These are phyloP conservation scores for Abscondita cerata DNA, from an alignment of 2,888 invertebrate species.

Conservation along the genomic window DNA sequence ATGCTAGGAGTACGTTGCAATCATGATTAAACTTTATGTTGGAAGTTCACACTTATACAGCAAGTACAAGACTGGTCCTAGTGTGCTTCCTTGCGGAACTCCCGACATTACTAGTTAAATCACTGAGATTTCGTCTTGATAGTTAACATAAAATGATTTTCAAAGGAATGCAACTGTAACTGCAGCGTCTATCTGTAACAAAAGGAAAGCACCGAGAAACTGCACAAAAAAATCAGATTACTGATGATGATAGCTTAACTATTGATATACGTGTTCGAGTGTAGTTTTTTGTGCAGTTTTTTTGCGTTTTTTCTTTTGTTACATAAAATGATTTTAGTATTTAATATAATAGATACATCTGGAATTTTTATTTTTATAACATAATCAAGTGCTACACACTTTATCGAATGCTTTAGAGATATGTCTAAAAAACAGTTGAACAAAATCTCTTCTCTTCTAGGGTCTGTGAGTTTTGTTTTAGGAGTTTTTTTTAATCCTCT, in stretches of 20 bases:
- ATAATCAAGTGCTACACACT: too few species aligned
- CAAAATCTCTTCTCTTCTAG: too few species aligned
- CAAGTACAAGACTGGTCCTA: background rate
- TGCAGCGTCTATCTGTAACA: too few species aligned
- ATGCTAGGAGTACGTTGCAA: background rate
- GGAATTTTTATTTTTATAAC: background rate
- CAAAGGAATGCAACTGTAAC: too few species aligned
- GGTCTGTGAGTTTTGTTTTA: background rate
- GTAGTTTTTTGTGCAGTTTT: too few species aligned
- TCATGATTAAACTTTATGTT: background rate
- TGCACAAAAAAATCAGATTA: too few species aligned
- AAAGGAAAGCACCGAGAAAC: too few species aligned
- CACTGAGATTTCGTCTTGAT: background rate
- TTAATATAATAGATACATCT: background rate
- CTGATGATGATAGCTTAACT: too few species aligned
- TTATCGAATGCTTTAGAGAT: too few species aligned
- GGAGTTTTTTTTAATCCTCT: background rate
- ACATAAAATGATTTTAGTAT: background rate
- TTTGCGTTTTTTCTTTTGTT: too few species aligned
- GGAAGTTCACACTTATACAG: background rate
- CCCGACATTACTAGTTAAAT: background rate
- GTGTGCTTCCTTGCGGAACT: background rate
- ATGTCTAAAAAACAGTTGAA: too few species aligned
- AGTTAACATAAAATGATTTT: background rate
- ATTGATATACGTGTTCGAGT: too few species aligned